Conservation (phyloP, 2,797 vertebrate species). For the Tenualosa ilisha region DNA sequence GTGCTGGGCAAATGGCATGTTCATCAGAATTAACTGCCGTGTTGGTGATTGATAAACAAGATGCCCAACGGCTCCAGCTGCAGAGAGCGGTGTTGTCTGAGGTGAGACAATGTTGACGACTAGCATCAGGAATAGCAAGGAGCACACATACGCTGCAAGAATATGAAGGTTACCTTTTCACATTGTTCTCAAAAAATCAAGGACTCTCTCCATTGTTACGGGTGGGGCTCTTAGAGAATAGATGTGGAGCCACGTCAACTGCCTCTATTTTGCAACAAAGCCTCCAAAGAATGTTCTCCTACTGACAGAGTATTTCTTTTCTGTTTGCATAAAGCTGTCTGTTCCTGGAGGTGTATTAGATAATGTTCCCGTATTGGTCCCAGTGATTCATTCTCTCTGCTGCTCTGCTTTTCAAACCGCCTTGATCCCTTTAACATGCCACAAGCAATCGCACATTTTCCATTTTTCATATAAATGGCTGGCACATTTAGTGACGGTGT, state of each 20-base stretch:
- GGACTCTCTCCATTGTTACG: slow-evolving; percentile 42
- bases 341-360: slow-evolving; percentile 67
- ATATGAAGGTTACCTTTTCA: slow-evolving; percentile 45
- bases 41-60: background rate
- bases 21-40: background rate
- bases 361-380: slow-evolving; percentile 62
- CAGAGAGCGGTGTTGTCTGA: background rate
- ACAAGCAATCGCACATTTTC: slow-evolving; percentile 74
- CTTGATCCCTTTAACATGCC: slow-evolving; percentile 51
- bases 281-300: slow-evolving; percentile 55
- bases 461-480: slow-evolving; percentile 69
- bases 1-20: background rate
- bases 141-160: background rate
- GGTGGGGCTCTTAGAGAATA: slow-evolving; percentile 51
- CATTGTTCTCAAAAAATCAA: slow-evolving; percentile 62
- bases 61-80: background rate
- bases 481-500: slow-evolving; percentile 64
- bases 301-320: slow-evolving; percentile 32
- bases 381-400: slow-evolving; percentile 60
- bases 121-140: background rate
- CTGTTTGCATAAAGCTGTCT: slow-evolving; percentile 58
- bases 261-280: slow-evolving; percentile 67
- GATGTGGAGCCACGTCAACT: slow-evolving; percentile 64
- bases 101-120: background rate
- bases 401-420: slow-evolving; percentile 62